phyloP scores from a whole-genome alignment of 1,140 invertebrate genomes.

The Leptopilina clavipes region DNA sequence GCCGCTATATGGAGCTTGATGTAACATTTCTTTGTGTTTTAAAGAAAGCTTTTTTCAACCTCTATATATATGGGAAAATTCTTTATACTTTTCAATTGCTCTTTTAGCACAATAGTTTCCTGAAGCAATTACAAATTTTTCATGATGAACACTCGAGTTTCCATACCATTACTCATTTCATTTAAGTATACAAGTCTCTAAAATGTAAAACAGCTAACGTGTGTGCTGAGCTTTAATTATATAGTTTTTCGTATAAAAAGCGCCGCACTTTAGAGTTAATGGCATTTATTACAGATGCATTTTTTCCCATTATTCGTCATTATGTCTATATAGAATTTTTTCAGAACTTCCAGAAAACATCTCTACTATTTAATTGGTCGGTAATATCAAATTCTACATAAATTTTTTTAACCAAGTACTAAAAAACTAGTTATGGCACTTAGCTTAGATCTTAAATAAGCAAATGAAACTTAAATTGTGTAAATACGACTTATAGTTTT shows the following conservation, averaged over 20 bases:
- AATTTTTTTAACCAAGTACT: no score
- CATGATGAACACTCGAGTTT: not conserved
- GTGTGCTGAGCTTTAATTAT: not conserved
- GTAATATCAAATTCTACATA: not conserved
- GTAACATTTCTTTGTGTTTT: constrained; percentile 2
- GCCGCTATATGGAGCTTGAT: not conserved
- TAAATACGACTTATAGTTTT: no score
- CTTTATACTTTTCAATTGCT: constrained; percentile 23
- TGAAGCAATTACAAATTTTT: constrained; percentile 27
- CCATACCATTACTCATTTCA: not conserved
- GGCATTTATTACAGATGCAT: not conserved
- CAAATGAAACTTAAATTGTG: no score
- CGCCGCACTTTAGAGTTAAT: not conserved
- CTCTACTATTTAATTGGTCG: not conserved
- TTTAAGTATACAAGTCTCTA: not conserved
- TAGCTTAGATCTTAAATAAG: no score
- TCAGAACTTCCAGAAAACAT: no score
- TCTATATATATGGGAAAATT: not conserved
- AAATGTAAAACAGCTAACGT: constrained; percentile 2
- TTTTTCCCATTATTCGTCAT: no score
- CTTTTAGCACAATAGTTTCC: constrained; percentile 29
- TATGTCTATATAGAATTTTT: no score
- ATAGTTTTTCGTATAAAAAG: not conserved
- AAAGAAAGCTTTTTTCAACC: constrained; percentile 3
- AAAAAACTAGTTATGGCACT: no score